Evolutionary conservation across 2,888 invertebrate genomes (phyloP).

Genomic region (Diarsia mendica): DNA sequence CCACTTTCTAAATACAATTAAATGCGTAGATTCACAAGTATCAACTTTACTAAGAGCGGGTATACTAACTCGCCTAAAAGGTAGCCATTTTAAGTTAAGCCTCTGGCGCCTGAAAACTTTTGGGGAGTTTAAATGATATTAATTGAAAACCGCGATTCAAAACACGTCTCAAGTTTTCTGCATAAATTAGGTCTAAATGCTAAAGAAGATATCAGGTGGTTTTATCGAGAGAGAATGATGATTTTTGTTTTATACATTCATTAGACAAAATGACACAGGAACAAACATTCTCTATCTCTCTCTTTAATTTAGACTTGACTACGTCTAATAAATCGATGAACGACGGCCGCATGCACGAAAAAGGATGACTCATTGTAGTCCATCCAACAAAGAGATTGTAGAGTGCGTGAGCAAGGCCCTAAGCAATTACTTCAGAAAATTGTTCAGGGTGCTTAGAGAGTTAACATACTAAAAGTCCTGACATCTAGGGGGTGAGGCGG

Average conservation of each 20-base stretch:
- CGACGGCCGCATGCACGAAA: too few relatives aligned
- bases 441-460: too few relatives aligned
- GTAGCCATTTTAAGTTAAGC: not conserved
- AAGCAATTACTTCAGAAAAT: too few relatives aligned
- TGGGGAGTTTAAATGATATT: not conserved
- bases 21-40: not conserved
- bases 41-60: not conserved
- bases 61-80: conserved; percentile 4
- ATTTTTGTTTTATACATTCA: not conserved
- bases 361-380: too few relatives aligned
- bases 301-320: not conserved
- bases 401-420: too few relatives aligned
- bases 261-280: not conserved
- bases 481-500: too few relatives aligned
- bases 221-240: not conserved
- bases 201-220: not conserved
- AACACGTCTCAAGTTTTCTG: not conserved
- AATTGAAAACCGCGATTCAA: not conserved
- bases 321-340: too few relatives aligned
- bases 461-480: too few relatives aligned
- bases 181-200: not conserved
- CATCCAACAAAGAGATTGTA: too few relatives aligned
- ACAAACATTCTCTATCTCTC: not conserved
- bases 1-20: not conserved
- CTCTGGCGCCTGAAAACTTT: not conserved